Conservation (phyloP, 2,797 vertebrate genomes). For the Melanotaenia trifasciata region DNA sequence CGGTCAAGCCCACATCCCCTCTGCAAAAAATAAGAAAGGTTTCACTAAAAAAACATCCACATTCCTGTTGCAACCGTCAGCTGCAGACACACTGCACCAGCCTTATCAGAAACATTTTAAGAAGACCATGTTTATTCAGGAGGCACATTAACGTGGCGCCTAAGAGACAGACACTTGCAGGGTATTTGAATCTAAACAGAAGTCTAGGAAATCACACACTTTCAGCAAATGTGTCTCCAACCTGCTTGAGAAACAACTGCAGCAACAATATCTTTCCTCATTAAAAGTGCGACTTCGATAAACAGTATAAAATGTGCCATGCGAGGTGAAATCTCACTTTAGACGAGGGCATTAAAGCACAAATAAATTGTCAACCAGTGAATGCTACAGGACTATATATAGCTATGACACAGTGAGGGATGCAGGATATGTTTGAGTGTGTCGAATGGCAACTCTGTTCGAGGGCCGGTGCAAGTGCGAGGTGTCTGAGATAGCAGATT, state of each 20-base stretch:
- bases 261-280: not conserved
- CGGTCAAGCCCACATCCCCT: constrained; percentile 62
- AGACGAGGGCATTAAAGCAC: constrained; percentile 48
- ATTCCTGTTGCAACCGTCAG: constrained; percentile 71
- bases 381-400: constrained; percentile 64
- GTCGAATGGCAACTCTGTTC: constrained; percentile 41
- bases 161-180: constrained; percentile 45
- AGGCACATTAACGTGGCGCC: constrained; percentile 58
- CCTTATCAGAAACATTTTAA: constrained; percentile 72
- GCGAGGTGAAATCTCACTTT: constrained; percentile 41
- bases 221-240: constrained; percentile 14
- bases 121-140: constrained; percentile 69
- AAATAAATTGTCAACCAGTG: constrained; percentile 71
- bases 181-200: constrained; percentile 36
- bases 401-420: constrained; percentile 63
- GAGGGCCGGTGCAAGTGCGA: constrained; percentile 49
- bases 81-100: constrained; percentile 44
- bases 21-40: constrained; percentile 52
- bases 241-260: not conserved
- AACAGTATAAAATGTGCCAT: not conserved
- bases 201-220: constrained; percentile 18
- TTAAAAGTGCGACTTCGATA: not conserved
- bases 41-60: constrained; percentile 80
- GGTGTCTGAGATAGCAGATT: constrained; percentile 60
- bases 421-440: constrained; percentile 62